Conservation (phyloP, 1,140 invertebrate genomes). For the Tetraneura akinire region DNA sequence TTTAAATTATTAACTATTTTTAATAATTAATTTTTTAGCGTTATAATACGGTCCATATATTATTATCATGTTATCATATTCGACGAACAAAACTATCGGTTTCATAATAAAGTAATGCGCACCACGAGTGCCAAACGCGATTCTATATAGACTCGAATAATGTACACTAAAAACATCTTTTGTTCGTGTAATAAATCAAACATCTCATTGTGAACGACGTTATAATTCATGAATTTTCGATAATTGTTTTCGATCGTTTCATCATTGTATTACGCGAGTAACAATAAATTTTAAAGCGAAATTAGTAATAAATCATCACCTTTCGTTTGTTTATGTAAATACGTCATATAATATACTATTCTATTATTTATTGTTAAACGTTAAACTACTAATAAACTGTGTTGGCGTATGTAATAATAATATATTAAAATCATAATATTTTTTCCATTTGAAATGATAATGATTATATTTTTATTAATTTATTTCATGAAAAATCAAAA, state of each 20-base stretch:
- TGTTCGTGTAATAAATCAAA: constrained; percentile 16
- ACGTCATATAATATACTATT: no score
- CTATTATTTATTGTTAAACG: no score
- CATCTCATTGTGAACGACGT: background rate
- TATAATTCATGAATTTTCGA: background rate
- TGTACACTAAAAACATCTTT: background rate
- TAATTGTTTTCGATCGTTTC: constrained; percentile 1
- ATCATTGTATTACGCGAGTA: background rate
- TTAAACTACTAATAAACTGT: no score
- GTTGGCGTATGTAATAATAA: no score
- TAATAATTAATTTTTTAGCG: constrained; percentile 11
- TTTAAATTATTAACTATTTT: background rate
- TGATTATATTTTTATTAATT: no score
- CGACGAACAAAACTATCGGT: background rate
- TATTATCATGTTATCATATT: no score
- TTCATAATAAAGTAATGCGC: background rate
- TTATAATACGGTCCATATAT: background rate
- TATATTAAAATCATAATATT: no score
- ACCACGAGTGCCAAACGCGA: background rate
- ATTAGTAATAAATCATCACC: background rate
- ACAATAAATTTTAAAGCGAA: background rate
- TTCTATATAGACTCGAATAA: background rate
- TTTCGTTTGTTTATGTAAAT: background rate
- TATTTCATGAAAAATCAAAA: no score
- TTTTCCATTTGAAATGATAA: no score